Conservation (phyloP, 2,113 vertebrate species). For the Tetraodon nigroviridis region DNA sequence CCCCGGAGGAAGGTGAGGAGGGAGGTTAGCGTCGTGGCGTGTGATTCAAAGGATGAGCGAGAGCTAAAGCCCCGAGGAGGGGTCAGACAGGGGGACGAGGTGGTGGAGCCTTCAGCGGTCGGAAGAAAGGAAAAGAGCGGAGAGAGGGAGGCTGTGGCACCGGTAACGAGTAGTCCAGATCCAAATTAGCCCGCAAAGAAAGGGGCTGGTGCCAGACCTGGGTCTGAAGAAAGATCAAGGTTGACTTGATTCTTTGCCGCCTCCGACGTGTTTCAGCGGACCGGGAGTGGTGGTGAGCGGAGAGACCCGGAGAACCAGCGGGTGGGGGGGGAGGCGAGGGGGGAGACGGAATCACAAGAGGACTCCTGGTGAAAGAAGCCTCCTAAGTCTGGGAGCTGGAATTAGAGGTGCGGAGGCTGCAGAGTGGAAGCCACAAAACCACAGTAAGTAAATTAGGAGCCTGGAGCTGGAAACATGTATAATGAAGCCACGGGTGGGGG, state of each 20-base stretch:
- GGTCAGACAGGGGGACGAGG: slow-evolving; percentile 25
- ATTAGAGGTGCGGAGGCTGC: slow-evolving; percentile 58
- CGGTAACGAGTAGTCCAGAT: slow-evolving; percentile 46
- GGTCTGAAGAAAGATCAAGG: slow-evolving; percentile 66
- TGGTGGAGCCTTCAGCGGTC: slow-evolving; percentile 56
- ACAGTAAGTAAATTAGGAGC: slow-evolving; percentile 70
- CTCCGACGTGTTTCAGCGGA: slow-evolving; percentile 70
- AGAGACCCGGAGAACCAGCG: slow-evolving; percentile 26
- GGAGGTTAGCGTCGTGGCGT: slow-evolving; percentile 16
- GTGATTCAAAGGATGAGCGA: slow-evolving; percentile 25
- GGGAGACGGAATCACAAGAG: slow-evolving; percentile 58
- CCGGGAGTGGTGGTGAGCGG: slow-evolving; percentile 33
- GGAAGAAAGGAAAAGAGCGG: slow-evolving; percentile 41
- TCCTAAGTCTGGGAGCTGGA: slow-evolving; percentile 65
- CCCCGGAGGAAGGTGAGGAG: slow-evolving; percentile 39
- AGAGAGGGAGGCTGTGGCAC: slow-evolving; percentile 21
- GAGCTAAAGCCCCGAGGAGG: slow-evolving; percentile 18
- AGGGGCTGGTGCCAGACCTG: slow-evolving; percentile 61
- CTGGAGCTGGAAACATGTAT: slow-evolving; percentile 60
- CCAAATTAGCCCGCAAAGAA: slow-evolving; percentile 47
- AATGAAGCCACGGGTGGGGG: slow-evolving; percentile 46
- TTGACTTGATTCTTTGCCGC: slow-evolving; percentile 66
- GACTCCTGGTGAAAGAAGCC: slow-evolving; percentile 53
- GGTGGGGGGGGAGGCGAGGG: slow-evolving; percentile 18
- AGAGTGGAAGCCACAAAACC: slow-evolving; percentile 67